phyloP scores from a whole-genome alignment of 2,113 vertebrate species.

The Ranitomeya imitator region DNA sequence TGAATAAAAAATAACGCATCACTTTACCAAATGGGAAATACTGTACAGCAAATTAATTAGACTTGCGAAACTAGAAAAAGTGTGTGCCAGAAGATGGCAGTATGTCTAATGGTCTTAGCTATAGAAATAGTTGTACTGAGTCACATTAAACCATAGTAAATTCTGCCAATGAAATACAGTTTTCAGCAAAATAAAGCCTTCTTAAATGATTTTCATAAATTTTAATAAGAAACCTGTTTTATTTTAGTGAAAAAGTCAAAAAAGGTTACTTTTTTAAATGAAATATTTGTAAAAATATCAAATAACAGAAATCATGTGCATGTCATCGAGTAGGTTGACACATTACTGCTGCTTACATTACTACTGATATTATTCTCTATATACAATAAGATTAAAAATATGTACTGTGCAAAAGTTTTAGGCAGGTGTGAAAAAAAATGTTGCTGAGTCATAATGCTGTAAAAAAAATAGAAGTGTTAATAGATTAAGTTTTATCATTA shows the following conservation, averaged over 20 bases:
- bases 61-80: background rate
- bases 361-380: no score
- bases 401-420: no score
- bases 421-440: no score
- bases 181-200: background rate
- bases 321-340: no score
- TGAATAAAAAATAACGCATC: background rate
- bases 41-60: background rate
- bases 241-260: background rate
- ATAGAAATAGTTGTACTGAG: background rate
- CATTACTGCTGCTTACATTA: no score
- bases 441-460: no score
- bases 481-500: no score
- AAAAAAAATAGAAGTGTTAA: no score
- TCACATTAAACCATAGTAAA: background rate
- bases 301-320: no score
- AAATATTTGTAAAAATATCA: no score
- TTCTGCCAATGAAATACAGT: background rate
- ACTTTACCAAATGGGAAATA: background rate
- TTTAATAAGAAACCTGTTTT: background rate
- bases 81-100: constrained; percentile 21
- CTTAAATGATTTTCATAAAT: background rate
- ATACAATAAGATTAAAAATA: no score
- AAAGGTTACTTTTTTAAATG: background rate
- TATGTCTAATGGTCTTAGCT: background rate